Base-by-base conservation (phyloP, 2,888 invertebrate species). In the Luffia ferchaultella region DNA sequence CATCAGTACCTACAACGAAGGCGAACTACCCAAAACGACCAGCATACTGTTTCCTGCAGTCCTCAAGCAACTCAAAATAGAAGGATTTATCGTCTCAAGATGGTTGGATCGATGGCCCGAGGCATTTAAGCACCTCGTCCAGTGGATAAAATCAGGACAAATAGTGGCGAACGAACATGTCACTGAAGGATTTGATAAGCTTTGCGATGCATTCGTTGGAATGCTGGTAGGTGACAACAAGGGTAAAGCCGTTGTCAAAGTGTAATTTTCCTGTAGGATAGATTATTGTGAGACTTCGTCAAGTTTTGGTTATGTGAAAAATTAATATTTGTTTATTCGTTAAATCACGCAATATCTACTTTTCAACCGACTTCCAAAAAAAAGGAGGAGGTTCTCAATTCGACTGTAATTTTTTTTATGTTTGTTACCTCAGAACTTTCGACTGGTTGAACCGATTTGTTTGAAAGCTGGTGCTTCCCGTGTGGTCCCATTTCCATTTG, bases 201-300 rank as follows among this genome's bases (percentile, higher is more conserved):
- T 89, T 66, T 87, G 86, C 30, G 79, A 88, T 46, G 91, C 91
- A 2, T 90, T 92, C 57, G 67, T 86, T 42, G 88, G 86, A 17
- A 85, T 92, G 79, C 69, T 85, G 1, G 67, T 64, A 3, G 91
- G 92, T 3, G 85, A 87, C 43, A 91, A 90, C 63, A 65, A 68
- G 18, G 92, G 92, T 17, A 92, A 92, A 71, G 88, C 90, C 46
- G 76, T 92, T 55, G 86, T 92, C 42, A 86, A 88, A 73, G 84
- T 80, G 16, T 88, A 69, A 73, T n/a, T n/a, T n/a, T n/a, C n/a
- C n/a, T n/a, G n/a, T n/a, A n/a, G n/a, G n/a, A n/a, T n/a, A n/a
- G n/a, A n/a, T n/a, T n/a, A n/a, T n/a, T n/a, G n/a, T n/a, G n/a
- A n/a, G n/a, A n/a, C n/a, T n/a, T n/a, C n/a, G n/a, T n/a, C n/a